A percentile compares a stretch with the other conserved stretches of the same genome.
Conservation (phyloP, 2,888 invertebrate genomes). For the Galerucella pusilla region DNA sequence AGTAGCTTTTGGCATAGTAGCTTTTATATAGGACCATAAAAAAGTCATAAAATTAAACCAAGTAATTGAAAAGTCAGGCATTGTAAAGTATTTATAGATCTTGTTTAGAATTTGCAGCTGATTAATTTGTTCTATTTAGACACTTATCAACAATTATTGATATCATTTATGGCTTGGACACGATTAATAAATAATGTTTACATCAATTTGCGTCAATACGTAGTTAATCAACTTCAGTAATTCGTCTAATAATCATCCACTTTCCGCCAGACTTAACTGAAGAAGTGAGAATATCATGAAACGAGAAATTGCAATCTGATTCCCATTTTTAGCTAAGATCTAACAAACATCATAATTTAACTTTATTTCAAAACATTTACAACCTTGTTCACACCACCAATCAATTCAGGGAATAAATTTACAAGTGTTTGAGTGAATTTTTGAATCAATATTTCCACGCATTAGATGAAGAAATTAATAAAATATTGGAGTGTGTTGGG, state of each 20-base stretch:
- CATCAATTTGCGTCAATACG: slow-evolving; percentile 10
- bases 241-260: not conserved
- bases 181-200: not conserved
- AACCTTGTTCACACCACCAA: no score
- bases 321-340: not conserved
- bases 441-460: no score
- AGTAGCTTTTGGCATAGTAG: not conserved
- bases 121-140: slow-evolving; percentile 12
- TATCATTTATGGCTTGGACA: slow-evolving; percentile 4
- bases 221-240: not conserved
- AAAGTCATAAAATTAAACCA: slow-evolving; percentile 4
- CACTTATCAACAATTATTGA: slow-evolving; percentile 12
- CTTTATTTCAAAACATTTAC: no score
- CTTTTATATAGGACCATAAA: not conserved
- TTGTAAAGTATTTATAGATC: slow-evolving; percentile 1
- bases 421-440: no score
- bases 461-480: no score
- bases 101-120: not conserved
- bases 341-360: no score
- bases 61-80: slow-evolving; percentile 6
- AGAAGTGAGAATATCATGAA: not conserved
- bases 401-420: no score
- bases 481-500: no score
- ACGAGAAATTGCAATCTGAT: not conserved
- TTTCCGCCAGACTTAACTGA: slow-evolving; percentile 1